Conservation (phyloP, 2,113 vertebrate species). For the Ornithorhynchus anatinus region DNA sequence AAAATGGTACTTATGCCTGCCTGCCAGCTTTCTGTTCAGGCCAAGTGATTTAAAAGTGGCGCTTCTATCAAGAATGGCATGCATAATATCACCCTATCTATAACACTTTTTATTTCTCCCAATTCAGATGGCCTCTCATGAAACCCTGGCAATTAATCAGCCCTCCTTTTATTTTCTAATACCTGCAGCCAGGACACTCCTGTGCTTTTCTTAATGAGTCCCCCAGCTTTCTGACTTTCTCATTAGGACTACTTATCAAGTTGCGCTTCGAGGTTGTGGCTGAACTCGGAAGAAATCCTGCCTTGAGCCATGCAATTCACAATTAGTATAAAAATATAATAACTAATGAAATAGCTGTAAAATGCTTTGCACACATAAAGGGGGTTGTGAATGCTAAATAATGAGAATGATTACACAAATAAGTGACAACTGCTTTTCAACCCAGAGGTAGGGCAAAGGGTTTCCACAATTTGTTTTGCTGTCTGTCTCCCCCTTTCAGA, state of each 20-base stretch:
- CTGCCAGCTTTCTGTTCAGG: no score
- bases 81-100: no score
- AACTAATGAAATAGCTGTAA: not conserved
- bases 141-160: not conserved
- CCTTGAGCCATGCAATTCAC: not conserved
- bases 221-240: not conserved
- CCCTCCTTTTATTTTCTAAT: not conserved
- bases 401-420: not conserved
- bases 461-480: no score
- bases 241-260: not conserved
- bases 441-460: not conserved
- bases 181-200: not conserved
- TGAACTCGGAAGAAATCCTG: not conserved
- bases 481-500: no score
- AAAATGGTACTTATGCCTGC: no score
- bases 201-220: not conserved
- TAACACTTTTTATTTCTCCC: not conserved
- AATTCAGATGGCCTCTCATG: not conserved
- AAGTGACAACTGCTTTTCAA: not conserved
- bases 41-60: no score
- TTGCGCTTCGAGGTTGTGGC: not conserved
- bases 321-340: not conserved
- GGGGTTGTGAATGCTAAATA: not conserved
- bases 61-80: no score
- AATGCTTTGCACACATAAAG: no score